phyloP scores from a whole-genome alignment of 2,888 invertebrate species.

The Lydus trimaculatus region DNA sequence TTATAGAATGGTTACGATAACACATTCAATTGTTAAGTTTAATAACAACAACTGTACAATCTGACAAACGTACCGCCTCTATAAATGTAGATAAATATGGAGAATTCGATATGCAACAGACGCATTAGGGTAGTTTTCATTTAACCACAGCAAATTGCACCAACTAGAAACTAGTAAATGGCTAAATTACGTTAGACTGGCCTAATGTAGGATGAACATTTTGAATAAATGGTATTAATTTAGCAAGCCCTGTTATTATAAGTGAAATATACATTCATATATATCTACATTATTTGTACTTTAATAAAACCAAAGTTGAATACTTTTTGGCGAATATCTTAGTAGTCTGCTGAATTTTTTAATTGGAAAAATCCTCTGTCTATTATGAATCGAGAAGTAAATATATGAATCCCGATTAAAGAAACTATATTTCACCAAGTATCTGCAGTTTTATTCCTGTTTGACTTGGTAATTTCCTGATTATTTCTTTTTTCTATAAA shows the following conservation, averaged over 20 bases:
- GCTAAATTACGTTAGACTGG: constrained; percentile 7
- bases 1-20: background rate
- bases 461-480: background rate
- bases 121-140: constrained; percentile 3
- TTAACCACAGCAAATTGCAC: constrained; percentile 11
- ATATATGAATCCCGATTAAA: background rate
- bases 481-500: background rate
- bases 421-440: background rate
- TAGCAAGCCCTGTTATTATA: background rate
- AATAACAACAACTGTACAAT: background rate
- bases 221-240: constrained; percentile 12
- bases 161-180: constrained; percentile 1
- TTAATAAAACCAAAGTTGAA: background rate
- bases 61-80: background rate
- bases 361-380: background rate
- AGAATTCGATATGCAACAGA: background rate
- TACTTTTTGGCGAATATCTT: too few species aligned
- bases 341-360: too few species aligned
- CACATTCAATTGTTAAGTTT: background rate
- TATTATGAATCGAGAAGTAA: background rate
- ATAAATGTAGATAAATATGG: background rate
- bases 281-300: background rate
- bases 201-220: background rate
- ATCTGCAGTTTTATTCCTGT: background rate
- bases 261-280: background rate